Evolutionary conservation across 2,113 vertebrate genomes (phyloP).

Genomic region (Callithrix jacchus): DNA sequence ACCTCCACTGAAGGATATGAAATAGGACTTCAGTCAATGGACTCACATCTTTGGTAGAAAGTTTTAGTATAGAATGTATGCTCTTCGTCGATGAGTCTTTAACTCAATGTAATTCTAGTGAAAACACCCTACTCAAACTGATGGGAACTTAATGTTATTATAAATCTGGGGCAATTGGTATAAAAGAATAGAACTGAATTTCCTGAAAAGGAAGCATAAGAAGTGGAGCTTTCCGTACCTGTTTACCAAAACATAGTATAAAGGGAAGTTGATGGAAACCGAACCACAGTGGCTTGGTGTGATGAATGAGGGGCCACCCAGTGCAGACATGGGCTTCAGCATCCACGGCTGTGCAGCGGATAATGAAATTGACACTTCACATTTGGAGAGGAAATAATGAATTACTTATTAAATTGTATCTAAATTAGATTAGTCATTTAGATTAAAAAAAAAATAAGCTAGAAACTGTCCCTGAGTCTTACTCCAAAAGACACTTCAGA

Average conservation of each 20-base stretch:
- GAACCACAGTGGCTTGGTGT: rapidly evolving
- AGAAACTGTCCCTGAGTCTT: background rate
- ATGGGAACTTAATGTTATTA: slow-evolving; percentile 1
- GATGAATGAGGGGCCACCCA: background rate
- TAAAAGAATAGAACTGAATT: slow-evolving; percentile 10
- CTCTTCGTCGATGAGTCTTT: background rate
- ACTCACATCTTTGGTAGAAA: background rate
- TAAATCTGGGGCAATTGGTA: background rate
- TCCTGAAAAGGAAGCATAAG: background rate
- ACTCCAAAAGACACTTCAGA: background rate
- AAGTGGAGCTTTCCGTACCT: background rate
- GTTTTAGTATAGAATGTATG: background rate
- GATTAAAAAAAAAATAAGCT: background rate
- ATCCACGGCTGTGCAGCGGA: too few species aligned
- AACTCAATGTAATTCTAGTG: background rate
- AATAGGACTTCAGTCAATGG: background rate
- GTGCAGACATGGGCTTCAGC: background rate
- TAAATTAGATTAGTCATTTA: background rate
- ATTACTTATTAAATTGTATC: background rate
- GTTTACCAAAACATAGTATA: background rate
- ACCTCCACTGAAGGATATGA: background rate
- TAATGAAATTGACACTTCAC: background rate
- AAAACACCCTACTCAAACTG: background rate
- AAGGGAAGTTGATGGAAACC: background rate
- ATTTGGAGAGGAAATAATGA: background rate